Evolutionary conservation across 2,888 invertebrate genomes (phyloP), one percentile per base, ranked within the genome.

Genomic region (Sialis fuliginosa): DNA sequence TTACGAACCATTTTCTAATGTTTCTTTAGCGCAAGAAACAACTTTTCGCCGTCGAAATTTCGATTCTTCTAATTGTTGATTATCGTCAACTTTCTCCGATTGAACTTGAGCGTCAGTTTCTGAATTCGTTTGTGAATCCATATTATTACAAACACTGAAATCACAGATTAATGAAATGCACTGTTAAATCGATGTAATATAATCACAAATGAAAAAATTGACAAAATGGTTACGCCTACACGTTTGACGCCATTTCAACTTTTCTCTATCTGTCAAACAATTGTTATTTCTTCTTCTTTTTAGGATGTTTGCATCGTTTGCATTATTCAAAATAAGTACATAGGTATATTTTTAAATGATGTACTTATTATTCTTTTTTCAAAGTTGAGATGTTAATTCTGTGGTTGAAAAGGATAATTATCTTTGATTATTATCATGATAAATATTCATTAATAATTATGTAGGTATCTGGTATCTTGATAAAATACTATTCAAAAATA

Each of bases 1-100:
- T 37, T 6, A 6, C 22, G 31, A 60, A 72, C 73, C 73, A 64
- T 71, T 71, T 57, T 73, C 72, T 48, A 74, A 61, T 49, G 71
- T 74, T 56, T 73, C 68, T 61, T 71, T 72, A 49, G 74, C 74
- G 55, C 69, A 68, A 58, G 70, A 65, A 52, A 73, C 68, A 56
- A 74, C 64, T 62, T 71, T 72, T 56, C 72, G 63, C 48, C 68
- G 64, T 55, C 70, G 62, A 52, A 70, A 58, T 55, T 62, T 64
- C 50, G 60, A 60, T 51, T 53, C 58, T 52, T 57, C 54, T 44
- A 57, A 54, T 13, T 49, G 32, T 47, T 55, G 55, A 49, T 52
- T 52, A 39, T 56, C 55, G 46, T 50, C 42, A 48, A 51, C 51
- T 39, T 54, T 52, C 42, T 49, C 50, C 48, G 45, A 13, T 13